phyloP scores from a whole-genome alignment of 2,888 invertebrate species.

The Diarsia brunnea region DNA sequence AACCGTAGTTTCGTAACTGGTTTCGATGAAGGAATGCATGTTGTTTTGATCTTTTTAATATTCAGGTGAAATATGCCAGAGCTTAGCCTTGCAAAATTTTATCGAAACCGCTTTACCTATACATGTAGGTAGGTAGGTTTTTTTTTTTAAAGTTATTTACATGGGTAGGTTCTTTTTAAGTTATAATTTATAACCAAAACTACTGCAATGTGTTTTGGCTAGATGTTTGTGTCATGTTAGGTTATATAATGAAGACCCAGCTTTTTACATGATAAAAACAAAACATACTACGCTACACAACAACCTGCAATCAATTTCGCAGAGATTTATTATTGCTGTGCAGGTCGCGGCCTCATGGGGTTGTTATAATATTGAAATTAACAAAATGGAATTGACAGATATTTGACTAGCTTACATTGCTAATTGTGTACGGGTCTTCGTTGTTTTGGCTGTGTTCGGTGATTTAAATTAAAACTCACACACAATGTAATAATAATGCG shows the following conservation, averaged over 20 bases:
- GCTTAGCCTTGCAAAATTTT: not conserved
- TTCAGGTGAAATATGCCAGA: not conserved
- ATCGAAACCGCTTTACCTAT: not conserved
- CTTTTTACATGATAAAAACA: not conserved
- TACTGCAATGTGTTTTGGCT: not conserved
- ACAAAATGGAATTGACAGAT: conserved; percentile 3
- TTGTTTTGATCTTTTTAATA: conserved; percentile 7
- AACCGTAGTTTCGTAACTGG: no score
- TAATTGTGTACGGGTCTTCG: conserved; percentile 30
- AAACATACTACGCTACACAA: not conserved
- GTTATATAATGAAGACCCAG: not conserved
- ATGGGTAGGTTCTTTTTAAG: not conserved
- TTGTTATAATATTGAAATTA: conserved; percentile 12
- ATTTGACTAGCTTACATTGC: conserved; percentile 24
- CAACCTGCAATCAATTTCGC: not conserved
- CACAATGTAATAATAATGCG: not conserved
- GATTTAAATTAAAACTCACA: conserved; percentile 18
- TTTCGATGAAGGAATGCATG: no score
- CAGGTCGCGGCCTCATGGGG: not conserved
- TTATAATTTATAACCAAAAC: no score
- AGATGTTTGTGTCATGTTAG: not conserved
- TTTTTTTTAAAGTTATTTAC: not conserved
- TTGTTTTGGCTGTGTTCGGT: not conserved
- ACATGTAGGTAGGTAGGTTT: not conserved
- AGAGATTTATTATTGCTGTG: conserved; percentile 8